A percentile compares a stretch with the other conserved stretches of the same genome.
Conservation (phyloP, 2,113 vertebrate species). For the Ceyx melanurus region DNA sequence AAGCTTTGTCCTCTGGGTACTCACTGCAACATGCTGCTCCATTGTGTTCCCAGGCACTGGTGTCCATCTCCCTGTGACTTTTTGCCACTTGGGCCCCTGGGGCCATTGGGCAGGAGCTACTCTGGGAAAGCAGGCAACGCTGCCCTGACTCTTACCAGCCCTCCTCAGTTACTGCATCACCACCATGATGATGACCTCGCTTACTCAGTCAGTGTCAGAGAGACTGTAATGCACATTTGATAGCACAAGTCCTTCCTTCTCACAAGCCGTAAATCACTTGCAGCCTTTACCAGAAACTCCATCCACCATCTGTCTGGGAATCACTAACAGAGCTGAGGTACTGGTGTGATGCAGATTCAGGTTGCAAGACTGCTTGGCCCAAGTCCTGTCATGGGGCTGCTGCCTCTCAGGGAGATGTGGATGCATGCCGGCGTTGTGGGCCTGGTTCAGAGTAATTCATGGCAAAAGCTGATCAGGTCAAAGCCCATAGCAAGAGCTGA, state of each 20-base stretch:
- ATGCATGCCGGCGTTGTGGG: background rate
- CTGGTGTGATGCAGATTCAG: background rate
- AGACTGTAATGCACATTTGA: background rate
- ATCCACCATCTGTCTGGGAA: background rate
- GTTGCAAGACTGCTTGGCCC: background rate
- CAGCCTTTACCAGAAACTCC: constrained; percentile 8
- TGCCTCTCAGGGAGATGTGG: accelerated
- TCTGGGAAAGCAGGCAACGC: accelerated
- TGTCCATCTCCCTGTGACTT: background rate
- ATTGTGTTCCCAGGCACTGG: background rate
- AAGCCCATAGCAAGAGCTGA: background rate
- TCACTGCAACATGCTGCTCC: background rate
- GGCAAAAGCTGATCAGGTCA: background rate
- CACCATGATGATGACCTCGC: accelerated
- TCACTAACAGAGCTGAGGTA: background rate
- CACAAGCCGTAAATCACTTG: background rate
- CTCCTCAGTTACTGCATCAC: background rate
- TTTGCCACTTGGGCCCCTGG: accelerated
- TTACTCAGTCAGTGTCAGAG: background rate
- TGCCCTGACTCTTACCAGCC: background rate
- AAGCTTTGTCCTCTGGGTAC: background rate
- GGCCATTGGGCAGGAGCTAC: background rate
- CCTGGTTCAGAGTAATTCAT: background rate
- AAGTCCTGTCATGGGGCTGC: background rate
- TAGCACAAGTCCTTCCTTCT: background rate